These are phyloP conservation scores for Dryobotodes eremita DNA, from an alignment of 2,888 invertebrate genomes.

Conservation along the genomic window DNA sequence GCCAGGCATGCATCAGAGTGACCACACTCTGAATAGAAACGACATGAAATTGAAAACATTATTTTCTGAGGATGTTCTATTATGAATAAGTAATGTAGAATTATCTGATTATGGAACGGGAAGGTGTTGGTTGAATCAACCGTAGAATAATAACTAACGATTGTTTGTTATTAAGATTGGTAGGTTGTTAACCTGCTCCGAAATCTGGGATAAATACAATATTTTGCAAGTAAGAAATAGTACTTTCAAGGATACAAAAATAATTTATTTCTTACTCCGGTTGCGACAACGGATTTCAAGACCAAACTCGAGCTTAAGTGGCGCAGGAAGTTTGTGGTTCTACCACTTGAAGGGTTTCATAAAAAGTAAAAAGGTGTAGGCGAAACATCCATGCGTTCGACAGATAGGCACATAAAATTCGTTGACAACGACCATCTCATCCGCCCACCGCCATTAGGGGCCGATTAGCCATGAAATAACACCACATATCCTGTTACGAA, in stretches of 20 bases:
- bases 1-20: conserved; percentile 17
- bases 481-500: conserved; percentile 68
- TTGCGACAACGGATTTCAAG: background rate
- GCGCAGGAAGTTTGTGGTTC: conserved; percentile 41
- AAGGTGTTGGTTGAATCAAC: conserved; percentile 9
- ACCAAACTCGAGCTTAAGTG: conserved; percentile 13
- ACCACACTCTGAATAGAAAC: conserved; percentile 30
- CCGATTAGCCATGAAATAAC: conserved; percentile 64
- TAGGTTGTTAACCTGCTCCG: background rate
- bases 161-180: background rate
- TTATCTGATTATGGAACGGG: conserved; percentile 17
- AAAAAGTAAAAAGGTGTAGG: conserved; percentile 10
- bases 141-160: conserved; percentile 3
- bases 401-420: conserved; percentile 41
- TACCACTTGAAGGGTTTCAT: conserved; percentile 26
- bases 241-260: background rate
- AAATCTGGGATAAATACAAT: background rate
- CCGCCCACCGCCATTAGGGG: conserved; percentile 37
- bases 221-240: background rate
- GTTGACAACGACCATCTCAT: conserved; percentile 30
- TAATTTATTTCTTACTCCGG: background rate
- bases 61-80: conserved; percentile 19
- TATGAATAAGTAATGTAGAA: conserved; percentile 30
- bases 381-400: conserved; percentile 15
- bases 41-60: conserved; percentile 35